Conservation (phyloP, 1,140 invertebrate species). For the Maniola jurtina region DNA sequence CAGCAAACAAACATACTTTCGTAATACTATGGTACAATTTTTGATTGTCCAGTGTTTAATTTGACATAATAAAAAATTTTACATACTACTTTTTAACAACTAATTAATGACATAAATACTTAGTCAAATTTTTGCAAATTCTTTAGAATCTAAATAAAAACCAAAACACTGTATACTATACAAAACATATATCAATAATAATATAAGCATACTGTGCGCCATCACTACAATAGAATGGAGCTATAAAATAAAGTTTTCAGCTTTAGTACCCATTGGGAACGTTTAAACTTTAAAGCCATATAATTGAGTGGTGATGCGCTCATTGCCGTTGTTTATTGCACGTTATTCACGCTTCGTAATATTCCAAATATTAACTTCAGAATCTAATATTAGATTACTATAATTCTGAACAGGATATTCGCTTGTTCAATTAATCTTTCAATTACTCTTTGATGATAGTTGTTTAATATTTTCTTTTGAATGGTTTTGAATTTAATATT, state of each 20-base stretch:
- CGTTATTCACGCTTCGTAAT: background rate
- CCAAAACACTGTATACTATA: no score
- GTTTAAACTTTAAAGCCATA: background rate
- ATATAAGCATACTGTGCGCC: background rate
- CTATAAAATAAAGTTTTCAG: background rate
- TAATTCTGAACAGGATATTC: background rate
- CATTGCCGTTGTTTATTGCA: background rate
- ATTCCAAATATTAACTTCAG: background rate
- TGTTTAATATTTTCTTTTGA: background rate
- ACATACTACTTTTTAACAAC: no score
- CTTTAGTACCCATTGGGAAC: background rate
- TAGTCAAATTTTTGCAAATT: no score
- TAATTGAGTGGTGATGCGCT: conserved; percentile 2
- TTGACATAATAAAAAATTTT: no score
- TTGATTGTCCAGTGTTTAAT: no score
- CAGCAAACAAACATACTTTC: no score
- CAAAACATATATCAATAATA: no score
- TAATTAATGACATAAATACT: no score
- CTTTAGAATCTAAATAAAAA: no score
- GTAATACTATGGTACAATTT: no score
- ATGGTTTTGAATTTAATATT: no score
- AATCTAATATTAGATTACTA: background rate
- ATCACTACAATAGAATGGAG: background rate
- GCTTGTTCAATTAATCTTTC: background rate
- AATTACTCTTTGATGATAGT: background rate